Base-by-base conservation (phyloP, 2,113 vertebrate genomes). In the Oryzias celebensis region DNA sequence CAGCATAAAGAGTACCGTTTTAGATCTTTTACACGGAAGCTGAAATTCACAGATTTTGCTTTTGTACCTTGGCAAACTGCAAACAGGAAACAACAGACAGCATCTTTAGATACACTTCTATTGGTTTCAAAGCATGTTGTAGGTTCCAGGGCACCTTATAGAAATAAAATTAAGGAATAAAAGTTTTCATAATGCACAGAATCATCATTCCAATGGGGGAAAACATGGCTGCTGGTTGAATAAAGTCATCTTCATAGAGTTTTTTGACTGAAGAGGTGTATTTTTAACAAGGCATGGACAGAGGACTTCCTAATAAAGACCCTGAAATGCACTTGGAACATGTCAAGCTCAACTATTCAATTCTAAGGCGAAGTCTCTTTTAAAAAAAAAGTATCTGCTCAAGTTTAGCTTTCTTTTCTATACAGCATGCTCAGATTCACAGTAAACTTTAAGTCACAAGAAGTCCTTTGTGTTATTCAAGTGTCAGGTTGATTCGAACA, bases 61-160 rank as follows among this genome's bases (percentile, higher is more conserved):
- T 63, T 68, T 87, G 86, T 83, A 90, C 86, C 88, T 84, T 84
- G 84, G 82, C 82, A 28, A 77, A 88, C 83, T 84, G 82, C 77
- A 61, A 63, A 83, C 68, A 26, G 64, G n/a, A 48, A 20, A 48
- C 55, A 57, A 82, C 62, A 65, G 62, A 82, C 73, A 61, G 57
- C 66, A 58, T 74, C 81, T 76, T n/a, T 58, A 64, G 65, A 82
- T 77, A 73, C 75, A 75, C 67, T 57, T 78, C 59, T 71, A 31
- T 73, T 77, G 57, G 75, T 81, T 77, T 85, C 68, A 80, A 82
- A 88, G 81, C 70, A 78, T 79, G 69, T 59, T 72, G 72, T 63
- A 20, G 58, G 54, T 70, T 76, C 67, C 48, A 57, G 75, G 73
- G 62, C 61, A 77, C 55, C 0, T 2, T 49, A 74, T 58, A 51